Percentiles rank a stretch among this genome's conserved stretches.
phyloP scores from a whole-genome alignment of 2,113 vertebrate genomes.

The Hoplias malabaricus region DNA sequence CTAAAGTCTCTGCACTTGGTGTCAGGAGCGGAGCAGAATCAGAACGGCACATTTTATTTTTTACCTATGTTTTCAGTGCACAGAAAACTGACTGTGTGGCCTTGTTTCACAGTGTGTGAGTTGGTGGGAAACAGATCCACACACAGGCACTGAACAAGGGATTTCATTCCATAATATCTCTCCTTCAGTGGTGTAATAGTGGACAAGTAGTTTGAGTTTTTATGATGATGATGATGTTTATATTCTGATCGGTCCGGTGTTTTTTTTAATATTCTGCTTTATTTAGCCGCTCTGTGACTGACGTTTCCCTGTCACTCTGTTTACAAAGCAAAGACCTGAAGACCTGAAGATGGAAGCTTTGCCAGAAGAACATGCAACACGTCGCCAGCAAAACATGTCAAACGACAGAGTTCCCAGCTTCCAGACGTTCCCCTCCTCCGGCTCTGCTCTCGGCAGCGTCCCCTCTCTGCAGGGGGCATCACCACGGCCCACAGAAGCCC shows the following conservation, averaged over 20 bases:
- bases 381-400: not conserved
- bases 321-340: not conserved
- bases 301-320: not conserved
- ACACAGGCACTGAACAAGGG: too few species aligned
- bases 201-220: too few species aligned
- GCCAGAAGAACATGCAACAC: not conserved
- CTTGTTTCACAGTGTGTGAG: too few species aligned
- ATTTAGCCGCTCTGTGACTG: not conserved
- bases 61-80: too few species aligned
- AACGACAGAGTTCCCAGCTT: not conserved
- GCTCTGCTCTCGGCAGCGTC: not conserved
- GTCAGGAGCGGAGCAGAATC: too few species aligned
- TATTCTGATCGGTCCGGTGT: not conserved
- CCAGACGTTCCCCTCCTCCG: not conserved
- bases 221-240: not conserved
- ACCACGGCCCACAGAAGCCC: slow-evolving; percentile 4
- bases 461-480: slow-evolving; percentile 3
- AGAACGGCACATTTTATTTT: too few species aligned
- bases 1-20: too few species aligned
- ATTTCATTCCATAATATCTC: too few species aligned
- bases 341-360: not conserved
- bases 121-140: too few species aligned
- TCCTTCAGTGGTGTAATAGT: too few species aligned
- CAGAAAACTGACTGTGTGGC: too few species aligned
- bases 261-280: not conserved